Evolutionary conservation across 2,797 vertebrate genomes (phyloP), one percentile per base, ranked within the genome.

Genomic region (Sebastes matsubarae): DNA sequence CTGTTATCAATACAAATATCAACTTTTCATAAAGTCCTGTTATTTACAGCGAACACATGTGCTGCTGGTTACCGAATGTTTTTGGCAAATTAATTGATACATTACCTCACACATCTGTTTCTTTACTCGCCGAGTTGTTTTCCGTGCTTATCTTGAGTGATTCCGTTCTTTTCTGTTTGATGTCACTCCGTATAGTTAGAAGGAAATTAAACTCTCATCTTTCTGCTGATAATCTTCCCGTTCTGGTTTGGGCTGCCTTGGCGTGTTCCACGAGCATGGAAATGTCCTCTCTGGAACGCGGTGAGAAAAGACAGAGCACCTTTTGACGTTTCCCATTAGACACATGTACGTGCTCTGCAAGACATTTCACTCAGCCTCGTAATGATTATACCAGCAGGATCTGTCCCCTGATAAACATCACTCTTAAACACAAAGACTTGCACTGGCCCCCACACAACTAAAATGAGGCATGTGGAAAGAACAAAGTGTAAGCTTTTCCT

Each of bases 401-500:
- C 90, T 91, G 87, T 94, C 94, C 89, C 92, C 88, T 83, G 93
- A 93, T 87, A 85, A 93, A 92, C 91, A 93, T 94, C 91, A 87
- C 75, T 92, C 90, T 92, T 75, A 78, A 91, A 92, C 87, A 89
- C 89, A 89, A 92, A 86, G 92, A 65, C 90, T 86, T 61, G 69
- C 38, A 58, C 85, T 93, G 92, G 92, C 84, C 85, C 68, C 76
- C 75, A 77, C 81, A 77, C 77, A 77, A 80, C 79, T 87, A 76
- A 91, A 92, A 85, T 69, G 71, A 84, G 80, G 69, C 83, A 82
- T 88, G 80, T 88, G 86, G 83, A 92, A 85, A 90, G 60, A 81
- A 83, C 75, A 87, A 93, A 86, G 80, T 90, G 85, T 78, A 88
- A 91, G 81, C 66, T 94, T 92, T 92, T 95, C 95, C 84, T 80